A percentile compares a stretch with the other conserved stretches of the same genome.
These are phyloP conservation scores for Rhinophrynus dorsalis DNA, from an alignment of 2,797 vertebrate genomes.

Conservation along the genomic window DNA sequence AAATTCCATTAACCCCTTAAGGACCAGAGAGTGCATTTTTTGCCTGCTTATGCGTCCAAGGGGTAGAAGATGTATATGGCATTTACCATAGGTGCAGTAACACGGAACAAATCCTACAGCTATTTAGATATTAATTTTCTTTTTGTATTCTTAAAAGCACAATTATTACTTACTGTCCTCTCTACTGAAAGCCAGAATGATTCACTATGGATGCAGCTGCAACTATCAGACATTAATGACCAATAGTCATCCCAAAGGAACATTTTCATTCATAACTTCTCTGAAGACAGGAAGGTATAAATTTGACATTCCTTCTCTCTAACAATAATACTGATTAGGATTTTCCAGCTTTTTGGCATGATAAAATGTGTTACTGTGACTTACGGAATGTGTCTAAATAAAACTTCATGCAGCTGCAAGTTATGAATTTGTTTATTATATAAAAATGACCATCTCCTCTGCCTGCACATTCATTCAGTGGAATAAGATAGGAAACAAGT, in stretches of 20 bases:
- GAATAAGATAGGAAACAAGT: neutral
- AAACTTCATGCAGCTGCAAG: neutral
- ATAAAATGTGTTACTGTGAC: neutral
- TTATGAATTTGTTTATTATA: neutral
- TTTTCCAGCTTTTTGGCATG: slow-evolving; percentile 34
- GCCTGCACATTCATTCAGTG: neutral
- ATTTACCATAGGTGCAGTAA: too few species aligned
- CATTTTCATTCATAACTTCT: neutral
- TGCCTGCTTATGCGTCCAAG: too few species aligned
- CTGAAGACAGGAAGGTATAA: slow-evolving; percentile 9
- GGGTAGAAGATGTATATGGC: too few species aligned
- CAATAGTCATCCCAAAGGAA: neutral
- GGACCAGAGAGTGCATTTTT: too few species aligned
- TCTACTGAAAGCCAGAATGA: too few species aligned
- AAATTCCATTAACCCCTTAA: too few species aligned
- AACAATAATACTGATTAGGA: slow-evolving; percentile 18
- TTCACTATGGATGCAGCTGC: slow-evolving; percentile 36
- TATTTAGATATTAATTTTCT: too few species aligned
- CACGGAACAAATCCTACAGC: too few species aligned
- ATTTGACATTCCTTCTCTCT: neutral
- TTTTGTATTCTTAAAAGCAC: too few species aligned
- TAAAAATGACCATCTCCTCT: neutral
- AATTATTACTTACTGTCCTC: too few species aligned
- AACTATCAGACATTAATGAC: slow-evolving; percentile 4
- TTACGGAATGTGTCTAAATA: neutral